These are phyloP conservation scores for Anniella stebbinsi DNA, from an alignment of 2,797 vertebrate genomes.

Conservation along the genomic window DNA sequence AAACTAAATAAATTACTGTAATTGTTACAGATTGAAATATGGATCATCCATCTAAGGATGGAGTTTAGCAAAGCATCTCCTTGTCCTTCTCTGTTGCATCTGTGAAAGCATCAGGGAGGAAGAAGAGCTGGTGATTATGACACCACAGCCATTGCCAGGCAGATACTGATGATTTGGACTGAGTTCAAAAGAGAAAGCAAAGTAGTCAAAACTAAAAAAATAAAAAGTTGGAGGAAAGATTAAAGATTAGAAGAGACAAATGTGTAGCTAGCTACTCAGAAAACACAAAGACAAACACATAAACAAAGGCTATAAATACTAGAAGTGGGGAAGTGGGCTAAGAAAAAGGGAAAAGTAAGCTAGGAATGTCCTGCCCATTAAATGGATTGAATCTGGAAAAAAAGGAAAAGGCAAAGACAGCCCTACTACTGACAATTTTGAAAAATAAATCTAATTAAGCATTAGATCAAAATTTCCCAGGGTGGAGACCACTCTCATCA, in stretches of 20 bases:
- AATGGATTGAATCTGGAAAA: constrained; percentile 30
- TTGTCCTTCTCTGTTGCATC: constrained; percentile 9
- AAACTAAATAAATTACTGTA: neutral
- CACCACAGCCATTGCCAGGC: neutral
- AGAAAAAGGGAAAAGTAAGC: neutral
- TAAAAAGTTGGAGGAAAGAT: constrained; percentile 31
- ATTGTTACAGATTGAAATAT: neutral
- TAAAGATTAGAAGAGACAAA: constrained; percentile 7
- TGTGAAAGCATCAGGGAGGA: neutral
- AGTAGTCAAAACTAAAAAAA: neutral
- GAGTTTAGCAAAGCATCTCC: neutral
- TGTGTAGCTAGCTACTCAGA: constrained; percentile 25
- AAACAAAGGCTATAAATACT: constrained; percentile 48
- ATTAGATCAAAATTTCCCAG: neutral
- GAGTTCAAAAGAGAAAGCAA: constrained; percentile 6
- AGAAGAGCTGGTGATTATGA: neutral
- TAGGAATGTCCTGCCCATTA: constrained; percentile 42
- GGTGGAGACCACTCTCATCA: neutral
- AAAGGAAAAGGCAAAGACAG: neutral
- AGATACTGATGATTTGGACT: constrained; percentile 17
- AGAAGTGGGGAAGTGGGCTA: neutral
- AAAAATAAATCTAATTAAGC: constrained; percentile 28
- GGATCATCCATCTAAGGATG: neutral
- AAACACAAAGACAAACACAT: constrained; percentile 11
- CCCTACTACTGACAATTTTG: constrained; percentile 11